These are phyloP conservation scores for Yasuhikotakia modesta DNA, from an alignment of 2,797 vertebrate species.

Conservation along the genomic window DNA sequence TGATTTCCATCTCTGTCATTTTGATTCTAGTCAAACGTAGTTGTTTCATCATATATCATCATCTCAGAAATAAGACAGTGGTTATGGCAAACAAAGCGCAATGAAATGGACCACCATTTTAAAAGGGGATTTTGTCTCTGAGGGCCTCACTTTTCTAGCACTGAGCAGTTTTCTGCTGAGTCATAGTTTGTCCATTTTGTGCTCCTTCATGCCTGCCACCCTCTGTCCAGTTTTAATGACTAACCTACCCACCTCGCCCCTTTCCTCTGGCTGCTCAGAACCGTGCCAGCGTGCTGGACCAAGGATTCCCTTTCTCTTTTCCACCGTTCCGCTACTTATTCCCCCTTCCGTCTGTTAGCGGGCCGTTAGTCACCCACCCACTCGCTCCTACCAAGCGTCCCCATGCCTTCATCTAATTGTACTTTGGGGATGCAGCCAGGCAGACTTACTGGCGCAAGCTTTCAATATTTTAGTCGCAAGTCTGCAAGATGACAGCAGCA, in stretches of 20 bases:
- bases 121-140: not conserved
- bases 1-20: no score
- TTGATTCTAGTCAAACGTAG: no score
- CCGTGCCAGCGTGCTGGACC: conserved; percentile 15
- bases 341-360: conserved; percentile 29
- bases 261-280: conserved; percentile 1
- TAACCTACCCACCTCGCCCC: conserved; percentile 12
- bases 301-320: conserved; percentile 32
- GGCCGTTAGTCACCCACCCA: conserved; percentile 34
- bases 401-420: conserved; percentile 49
- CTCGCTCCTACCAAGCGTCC: conserved; percentile 28
- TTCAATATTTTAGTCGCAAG: conserved; percentile 34
- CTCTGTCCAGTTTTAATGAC: conserved; percentile 29
- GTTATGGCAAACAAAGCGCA: not conserved
- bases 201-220: conserved; percentile 2
- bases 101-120: not conserved
- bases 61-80: not conserved
- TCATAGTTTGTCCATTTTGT: not conserved
- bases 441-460: conserved; percentile 49
- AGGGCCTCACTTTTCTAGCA: not conserved
- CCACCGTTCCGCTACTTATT: conserved; percentile 14
- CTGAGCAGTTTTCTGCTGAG: conserved; percentile 16
- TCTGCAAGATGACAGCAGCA: conserved; percentile 21
- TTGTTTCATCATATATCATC: no score
- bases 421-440: conserved; percentile 37